Conservation (phyloP, 2,797 vertebrate genomes). For the Podarcis lilfordi region DNA sequence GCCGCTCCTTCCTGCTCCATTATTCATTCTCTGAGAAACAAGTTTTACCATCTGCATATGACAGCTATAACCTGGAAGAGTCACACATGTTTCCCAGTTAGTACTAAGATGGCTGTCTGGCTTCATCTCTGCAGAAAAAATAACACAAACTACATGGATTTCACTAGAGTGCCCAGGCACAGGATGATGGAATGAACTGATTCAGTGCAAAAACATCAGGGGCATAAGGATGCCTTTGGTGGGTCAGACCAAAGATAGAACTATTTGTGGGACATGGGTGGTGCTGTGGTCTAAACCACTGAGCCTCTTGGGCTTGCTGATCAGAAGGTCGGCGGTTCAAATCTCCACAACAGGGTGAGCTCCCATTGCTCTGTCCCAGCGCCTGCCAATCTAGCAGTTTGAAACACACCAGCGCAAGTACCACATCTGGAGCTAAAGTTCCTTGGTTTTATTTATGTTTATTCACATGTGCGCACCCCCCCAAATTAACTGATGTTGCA, state of each 20-base stretch:
- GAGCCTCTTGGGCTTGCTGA: too few relatives aligned
- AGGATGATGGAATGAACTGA: background rate
- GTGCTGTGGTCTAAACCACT: too few relatives aligned
- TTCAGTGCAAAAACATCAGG: too few relatives aligned
- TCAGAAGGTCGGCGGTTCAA: too few relatives aligned
- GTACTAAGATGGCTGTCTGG: background rate
- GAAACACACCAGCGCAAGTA: too few relatives aligned
- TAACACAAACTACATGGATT: background rate
- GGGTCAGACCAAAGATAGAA: background rate
- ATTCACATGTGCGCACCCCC: background rate
- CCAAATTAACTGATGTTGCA: background rate
- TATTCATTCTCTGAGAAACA: background rate
- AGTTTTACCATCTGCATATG: background rate
- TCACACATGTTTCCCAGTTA: too few relatives aligned
- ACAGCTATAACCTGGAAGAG: background rate
- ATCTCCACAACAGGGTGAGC: too few relatives aligned
- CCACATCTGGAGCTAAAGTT: background rate
- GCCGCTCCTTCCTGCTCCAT: background rate
- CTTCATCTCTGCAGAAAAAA: background rate
- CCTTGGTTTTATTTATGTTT: background rate
- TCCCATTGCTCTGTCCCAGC: too few relatives aligned
- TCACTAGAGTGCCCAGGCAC: background rate
- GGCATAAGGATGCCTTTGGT: background rate
- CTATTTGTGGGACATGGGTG: too few relatives aligned
- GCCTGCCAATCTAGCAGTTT: too few relatives aligned